Conservation (phyloP, 2,113 vertebrate species). For the Tupaia tana region DNA sequence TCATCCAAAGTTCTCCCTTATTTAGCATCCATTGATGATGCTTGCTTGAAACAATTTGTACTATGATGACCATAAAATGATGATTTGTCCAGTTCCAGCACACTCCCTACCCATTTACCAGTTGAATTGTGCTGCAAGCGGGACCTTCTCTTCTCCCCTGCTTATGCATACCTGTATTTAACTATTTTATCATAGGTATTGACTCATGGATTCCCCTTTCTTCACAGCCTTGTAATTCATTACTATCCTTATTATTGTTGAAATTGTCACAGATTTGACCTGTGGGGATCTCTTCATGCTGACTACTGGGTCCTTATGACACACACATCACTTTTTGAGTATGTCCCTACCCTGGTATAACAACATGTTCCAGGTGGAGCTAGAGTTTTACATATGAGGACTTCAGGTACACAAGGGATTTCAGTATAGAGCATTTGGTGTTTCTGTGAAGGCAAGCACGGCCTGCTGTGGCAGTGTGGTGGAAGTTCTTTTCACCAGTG, state of each 20-base stretch:
- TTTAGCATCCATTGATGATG: constrained; percentile 23
- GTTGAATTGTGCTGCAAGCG: constrained; percentile 1
- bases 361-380: background rate
- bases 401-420: background rate
- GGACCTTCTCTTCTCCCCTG: background rate
- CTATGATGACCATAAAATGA: constrained; percentile 15
- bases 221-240: background rate
- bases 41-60: constrained; percentile 13
- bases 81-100: background rate
- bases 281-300: background rate
- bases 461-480: background rate
- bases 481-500: background rate
- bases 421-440: background rate
- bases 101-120: background rate
- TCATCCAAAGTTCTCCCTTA: background rate
- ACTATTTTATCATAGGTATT: background rate
- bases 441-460: background rate
- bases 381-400: background rate
- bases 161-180: background rate
- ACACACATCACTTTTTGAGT: constrained; percentile 28
- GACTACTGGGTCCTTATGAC: background rate
- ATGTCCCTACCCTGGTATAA: background rate
- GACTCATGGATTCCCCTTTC: background rate
- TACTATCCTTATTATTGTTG: constrained; percentile 30
- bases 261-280: constrained; percentile 13